These are phyloP conservation scores for Choloepus hoffmanni DNA, from an alignment of 2,113 vertebrate species.

Conservation along the genomic window DNA sequence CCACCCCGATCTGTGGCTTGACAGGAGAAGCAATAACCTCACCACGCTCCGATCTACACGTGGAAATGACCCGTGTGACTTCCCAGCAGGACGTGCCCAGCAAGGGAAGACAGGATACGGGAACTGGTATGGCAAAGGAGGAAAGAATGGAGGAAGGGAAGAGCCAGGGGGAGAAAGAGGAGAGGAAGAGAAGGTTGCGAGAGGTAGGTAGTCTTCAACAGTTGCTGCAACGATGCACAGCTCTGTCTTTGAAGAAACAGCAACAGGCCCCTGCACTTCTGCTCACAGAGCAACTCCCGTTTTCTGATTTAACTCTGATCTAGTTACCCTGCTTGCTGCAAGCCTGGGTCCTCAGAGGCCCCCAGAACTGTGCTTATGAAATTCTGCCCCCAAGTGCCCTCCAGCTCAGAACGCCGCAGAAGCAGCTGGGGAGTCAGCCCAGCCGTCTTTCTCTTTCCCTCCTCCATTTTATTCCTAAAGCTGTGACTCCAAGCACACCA, in stretches of 20 bases:
- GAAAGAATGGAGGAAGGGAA: not conserved
- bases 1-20: accelerated
- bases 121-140: not conserved
- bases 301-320: not conserved
- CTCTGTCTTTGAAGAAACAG: not conserved
- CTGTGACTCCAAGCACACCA: not conserved
- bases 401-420: accelerated
- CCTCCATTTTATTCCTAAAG: not conserved
- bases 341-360: not conserved
- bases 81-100: accelerated
- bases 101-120: not conserved
- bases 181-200: not conserved
- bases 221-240: accelerated
- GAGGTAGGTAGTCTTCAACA: not conserved
- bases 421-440: no score
- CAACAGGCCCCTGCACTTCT: not conserved
- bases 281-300: accelerated
- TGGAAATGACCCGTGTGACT: not conserved
- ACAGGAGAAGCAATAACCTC: not conserved
- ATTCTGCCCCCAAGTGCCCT: not conserved
- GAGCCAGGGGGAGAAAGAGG: not conserved
- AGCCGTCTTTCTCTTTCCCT: not conserved
- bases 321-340: not conserved
- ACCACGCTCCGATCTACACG: no score
- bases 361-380: not conserved